phyloP scores from a whole-genome alignment of 2,888 invertebrate species.

The Coleophora deauratella region DNA sequence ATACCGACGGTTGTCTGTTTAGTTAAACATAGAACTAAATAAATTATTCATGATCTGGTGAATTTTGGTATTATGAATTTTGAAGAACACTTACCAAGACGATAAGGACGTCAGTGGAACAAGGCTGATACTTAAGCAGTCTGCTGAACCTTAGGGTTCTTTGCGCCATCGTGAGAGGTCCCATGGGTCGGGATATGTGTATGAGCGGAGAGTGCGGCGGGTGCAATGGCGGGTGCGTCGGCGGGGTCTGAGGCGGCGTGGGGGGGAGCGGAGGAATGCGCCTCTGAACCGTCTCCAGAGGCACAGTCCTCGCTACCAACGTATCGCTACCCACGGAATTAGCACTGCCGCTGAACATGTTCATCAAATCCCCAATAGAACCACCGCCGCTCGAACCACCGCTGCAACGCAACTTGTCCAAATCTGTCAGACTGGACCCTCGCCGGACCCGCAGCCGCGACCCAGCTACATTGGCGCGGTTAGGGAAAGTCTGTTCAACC shows the following conservation, averaged over 20 bases:
- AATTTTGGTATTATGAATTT: no score
- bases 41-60: no score
- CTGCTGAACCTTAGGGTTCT: conserved; percentile 79
- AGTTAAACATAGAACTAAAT: no score
- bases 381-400: conserved; percentile 67
- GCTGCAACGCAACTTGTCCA: conserved; percentile 76
- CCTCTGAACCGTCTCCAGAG: conserved; percentile 79
- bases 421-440: conserved; percentile 82
- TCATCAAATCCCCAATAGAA: conserved; percentile 87
- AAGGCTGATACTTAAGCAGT: conserved; percentile 78
- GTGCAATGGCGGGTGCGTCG: conserved; percentile 40
- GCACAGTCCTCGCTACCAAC: conserved; percentile 81
- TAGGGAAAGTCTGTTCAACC: conserved; percentile 73
- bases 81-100: conserved; percentile 45
- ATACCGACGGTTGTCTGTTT: no score
- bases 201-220: conserved; percentile 53
- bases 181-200: conserved; percentile 57
- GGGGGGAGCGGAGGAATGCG: conserved; percentile 60
- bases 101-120: conserved; percentile 63
- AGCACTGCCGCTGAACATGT: conserved; percentile 81
- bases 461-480: conserved; percentile 49
- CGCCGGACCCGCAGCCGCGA: conserved; percentile 76
- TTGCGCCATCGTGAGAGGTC: conserved; percentile 79
- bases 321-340: conserved; percentile 83
- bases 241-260: conserved; percentile 64